Conservation (phyloP, 2,113 vertebrate genomes). For the Dicaeum eximium region DNA sequence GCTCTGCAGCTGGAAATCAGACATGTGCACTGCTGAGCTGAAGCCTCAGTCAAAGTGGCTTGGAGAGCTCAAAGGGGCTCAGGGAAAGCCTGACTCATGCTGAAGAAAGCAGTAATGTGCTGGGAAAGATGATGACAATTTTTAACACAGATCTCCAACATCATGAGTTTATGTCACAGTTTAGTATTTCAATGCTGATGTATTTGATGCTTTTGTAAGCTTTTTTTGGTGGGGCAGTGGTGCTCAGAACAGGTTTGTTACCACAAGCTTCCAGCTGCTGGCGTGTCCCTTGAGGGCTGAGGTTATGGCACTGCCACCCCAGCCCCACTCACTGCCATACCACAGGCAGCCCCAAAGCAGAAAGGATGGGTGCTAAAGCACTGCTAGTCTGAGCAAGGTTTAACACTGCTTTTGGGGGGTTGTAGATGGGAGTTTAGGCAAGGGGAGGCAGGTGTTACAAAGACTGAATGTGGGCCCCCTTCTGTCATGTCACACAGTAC, state of each 20-base stretch:
- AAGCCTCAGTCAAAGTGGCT: neutral
- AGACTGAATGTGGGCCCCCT: accelerated
- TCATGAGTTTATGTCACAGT: neutral
- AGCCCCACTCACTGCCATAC: accelerated
- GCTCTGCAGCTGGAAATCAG: neutral
- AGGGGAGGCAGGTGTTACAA: neutral
- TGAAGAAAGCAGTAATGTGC: accelerated
- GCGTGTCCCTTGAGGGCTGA: accelerated
- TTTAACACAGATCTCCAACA: neutral
- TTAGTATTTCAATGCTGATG: neutral
- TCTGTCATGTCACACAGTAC: accelerated
- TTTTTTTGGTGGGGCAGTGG: neutral
- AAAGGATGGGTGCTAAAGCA: neutral
- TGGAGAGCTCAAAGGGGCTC: neutral
- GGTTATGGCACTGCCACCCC: neutral
- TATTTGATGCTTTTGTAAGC: neutral
- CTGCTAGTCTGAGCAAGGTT: neutral
- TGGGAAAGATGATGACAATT: neutral
- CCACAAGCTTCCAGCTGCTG: neutral
- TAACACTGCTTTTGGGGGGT: neutral
- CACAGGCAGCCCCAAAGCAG: neutral
- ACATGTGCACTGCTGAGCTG: neutral
- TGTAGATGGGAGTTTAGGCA: neutral
- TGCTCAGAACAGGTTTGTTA: neutral
- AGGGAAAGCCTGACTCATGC: neutral